Evolutionary conservation across 2,888 invertebrate species (phyloP).

Genomic region (Marronus borbonicus): DNA sequence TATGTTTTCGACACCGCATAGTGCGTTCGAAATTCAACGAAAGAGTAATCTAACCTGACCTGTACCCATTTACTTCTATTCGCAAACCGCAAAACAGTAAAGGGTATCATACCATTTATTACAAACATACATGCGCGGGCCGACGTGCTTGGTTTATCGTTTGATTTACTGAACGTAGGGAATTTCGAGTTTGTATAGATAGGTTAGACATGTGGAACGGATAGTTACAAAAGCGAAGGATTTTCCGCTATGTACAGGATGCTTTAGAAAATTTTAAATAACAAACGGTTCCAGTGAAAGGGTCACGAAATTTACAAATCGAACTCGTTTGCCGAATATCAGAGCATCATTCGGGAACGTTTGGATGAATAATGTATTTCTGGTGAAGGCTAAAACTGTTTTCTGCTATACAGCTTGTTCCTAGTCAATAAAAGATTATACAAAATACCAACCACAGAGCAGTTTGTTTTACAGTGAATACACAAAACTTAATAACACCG

Average conservation of each 20-base stretch:
- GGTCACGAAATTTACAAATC: constrained; percentile 31
- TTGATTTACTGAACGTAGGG: constrained; percentile 13
- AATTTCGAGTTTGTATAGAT: constrained; percentile 15
- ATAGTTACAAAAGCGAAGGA: constrained; percentile 4
- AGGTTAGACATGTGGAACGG: not conserved
- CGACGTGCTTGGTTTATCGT: constrained; percentile 14
- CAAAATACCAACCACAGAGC: not conserved
- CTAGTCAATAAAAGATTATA: not conserved
- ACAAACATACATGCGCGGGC: not conserved
- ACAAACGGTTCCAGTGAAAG: constrained; percentile 24
- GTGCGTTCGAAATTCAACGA: not conserved
- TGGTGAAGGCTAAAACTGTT: not conserved
- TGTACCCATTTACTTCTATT: not conserved
- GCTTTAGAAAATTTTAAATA: constrained; percentile 26
- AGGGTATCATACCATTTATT: constrained; percentile 1
- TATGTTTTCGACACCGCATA: not conserved
- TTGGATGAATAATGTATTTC: constrained; percentile 32
- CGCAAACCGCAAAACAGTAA: not conserved
- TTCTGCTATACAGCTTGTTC: not conserved
- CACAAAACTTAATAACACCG: too few relatives aligned
- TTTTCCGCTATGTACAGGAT: constrained; percentile 1
- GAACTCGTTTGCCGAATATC: constrained; percentile 33
- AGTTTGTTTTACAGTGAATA: too few relatives aligned
- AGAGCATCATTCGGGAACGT: constrained; percentile 25
- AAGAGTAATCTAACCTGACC: constrained; percentile 7